Evolutionary conservation across 2,888 invertebrate genomes (phyloP), one percentile per base, ranked within the genome.

Genomic region (Netelia inedita): DNA sequence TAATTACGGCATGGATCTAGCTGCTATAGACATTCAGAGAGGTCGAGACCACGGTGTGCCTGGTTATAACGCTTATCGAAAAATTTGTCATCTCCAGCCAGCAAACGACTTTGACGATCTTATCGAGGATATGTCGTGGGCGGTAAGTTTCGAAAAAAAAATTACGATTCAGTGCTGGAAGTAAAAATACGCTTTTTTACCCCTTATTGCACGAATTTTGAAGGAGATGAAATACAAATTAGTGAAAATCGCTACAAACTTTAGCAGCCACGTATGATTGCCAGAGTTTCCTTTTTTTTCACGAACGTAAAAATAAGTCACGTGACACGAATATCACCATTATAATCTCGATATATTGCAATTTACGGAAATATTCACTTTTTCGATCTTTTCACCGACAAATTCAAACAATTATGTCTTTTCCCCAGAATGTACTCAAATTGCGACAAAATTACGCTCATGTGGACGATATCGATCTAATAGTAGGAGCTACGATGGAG

Each of bases 1-100:
- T 69, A 89, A 92, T 46, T 91, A 89, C 84, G 96, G 96, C 0
- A 91, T 96, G 91, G 96, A 96, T 89, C 93, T 96, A 35, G 94
- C 95, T 65, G 95, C 96, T 1, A 95, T 96, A 91, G 96, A 96
- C 87, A 95, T 96, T 81, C 96, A 96, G 90, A 93, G 96, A 65
- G 96, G 96, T 35, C 92, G 96, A 84, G 96, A 96, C 88, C 96
- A 96, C 89, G 96, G 96, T 2, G 91, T 96, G 46, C 95, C 95
- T 0, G 95, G 95, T 1, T 96, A 96, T 91, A 96, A 96, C 89
- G 95, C 95, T 69, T 96, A 95, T 92, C 95, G 96, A 92, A 92
- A 94, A 83, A 88, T 92, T 74, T 94, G 94, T 82, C 90, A 92
- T 5, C 88, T 93, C 5, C 89, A 88, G 3, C 88, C 87, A 66